Conservation (phyloP, 2,797 vertebrate genomes). For the Manis pentadactyla region DNA sequence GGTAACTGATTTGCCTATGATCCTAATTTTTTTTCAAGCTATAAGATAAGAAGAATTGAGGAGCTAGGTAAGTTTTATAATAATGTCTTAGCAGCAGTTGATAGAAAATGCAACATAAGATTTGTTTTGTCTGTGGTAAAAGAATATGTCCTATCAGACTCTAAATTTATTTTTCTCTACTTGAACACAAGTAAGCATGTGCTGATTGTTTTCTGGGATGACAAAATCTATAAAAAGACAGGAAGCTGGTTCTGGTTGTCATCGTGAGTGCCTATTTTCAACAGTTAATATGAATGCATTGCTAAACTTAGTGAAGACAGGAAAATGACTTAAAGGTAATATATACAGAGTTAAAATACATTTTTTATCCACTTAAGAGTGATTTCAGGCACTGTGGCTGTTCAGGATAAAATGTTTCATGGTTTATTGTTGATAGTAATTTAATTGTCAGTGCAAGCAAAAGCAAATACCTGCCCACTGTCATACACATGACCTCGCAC, state of each 20-base stretch:
- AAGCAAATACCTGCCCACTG: conserved; percentile 90
- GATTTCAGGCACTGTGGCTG: conserved; percentile 87
- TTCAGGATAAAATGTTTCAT: conserved; percentile 85
- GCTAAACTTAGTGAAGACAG: conserved; percentile 90
- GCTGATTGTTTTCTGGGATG: conserved; percentile 85
- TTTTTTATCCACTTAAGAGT: conserved; percentile 86
- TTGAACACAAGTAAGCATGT: conserved; percentile 86
- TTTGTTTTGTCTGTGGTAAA: conserved; percentile 91
- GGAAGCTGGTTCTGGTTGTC: conserved; percentile 86
- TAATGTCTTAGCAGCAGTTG: conserved; percentile 89
- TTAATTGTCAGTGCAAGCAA: conserved; percentile 95
- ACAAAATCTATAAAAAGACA: conserved; percentile 86
- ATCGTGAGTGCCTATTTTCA: conserved; percentile 86
- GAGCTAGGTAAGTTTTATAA: conserved; percentile 88
- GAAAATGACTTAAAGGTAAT: conserved; percentile 90
- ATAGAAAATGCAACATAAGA: conserved; percentile 90
- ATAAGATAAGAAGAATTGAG: conserved; percentile 86
- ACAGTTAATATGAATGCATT: conserved; percentile 89
- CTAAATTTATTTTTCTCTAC: conserved; percentile 82
- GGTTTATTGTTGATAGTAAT: conserved; percentile 86
- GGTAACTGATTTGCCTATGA: conserved; percentile 86
- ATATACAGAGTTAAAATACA: conserved; percentile 93
- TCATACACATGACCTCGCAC: conserved; percentile 85
- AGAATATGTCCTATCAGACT: conserved; percentile 86
- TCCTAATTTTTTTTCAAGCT: conserved; percentile 84